Conservation (phyloP, 2,797 vertebrate species). For the Chloroceryle amazona region DNA sequence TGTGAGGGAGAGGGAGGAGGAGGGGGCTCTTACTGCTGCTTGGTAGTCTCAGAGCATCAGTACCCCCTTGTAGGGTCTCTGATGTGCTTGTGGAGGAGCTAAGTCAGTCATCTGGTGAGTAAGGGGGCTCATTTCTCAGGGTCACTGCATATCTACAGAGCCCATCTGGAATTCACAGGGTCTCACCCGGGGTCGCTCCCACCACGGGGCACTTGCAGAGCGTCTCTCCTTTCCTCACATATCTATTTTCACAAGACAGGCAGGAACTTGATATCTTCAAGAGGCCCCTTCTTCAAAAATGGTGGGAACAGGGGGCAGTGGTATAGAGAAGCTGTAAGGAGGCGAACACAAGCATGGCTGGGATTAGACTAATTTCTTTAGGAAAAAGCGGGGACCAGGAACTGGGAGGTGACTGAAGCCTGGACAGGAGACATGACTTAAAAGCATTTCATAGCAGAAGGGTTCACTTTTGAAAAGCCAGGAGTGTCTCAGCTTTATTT, state of each 20-base stretch:
- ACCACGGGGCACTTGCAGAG: neutral
- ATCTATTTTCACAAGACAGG: constrained; percentile 70
- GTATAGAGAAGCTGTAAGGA: neutral
- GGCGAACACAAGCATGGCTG: neutral
- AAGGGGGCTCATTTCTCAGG: neutral
- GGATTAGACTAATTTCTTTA: neutral
- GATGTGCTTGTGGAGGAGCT: neutral
- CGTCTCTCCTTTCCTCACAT: constrained; percentile 50
- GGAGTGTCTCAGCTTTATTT: neutral
- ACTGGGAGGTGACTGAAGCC: neutral
- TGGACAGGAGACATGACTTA: neutral
- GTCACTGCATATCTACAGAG: neutral
- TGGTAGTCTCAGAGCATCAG: neutral
- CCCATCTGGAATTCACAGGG: constrained; percentile 46
- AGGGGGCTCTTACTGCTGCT: neutral
- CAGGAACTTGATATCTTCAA: constrained; percentile 42
- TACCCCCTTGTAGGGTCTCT: neutral
- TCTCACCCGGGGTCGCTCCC: neutral
- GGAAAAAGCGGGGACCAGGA: neutral
- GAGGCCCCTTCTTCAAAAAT: neutral
- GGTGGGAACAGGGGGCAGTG: neutral
- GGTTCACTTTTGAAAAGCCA: neutral
- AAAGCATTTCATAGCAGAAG: neutral
- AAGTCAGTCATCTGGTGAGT: neutral
- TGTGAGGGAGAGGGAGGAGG: neutral